Conservation (phyloP, 2,888 invertebrate genomes). For the Dicyrtoma fusca region DNA sequence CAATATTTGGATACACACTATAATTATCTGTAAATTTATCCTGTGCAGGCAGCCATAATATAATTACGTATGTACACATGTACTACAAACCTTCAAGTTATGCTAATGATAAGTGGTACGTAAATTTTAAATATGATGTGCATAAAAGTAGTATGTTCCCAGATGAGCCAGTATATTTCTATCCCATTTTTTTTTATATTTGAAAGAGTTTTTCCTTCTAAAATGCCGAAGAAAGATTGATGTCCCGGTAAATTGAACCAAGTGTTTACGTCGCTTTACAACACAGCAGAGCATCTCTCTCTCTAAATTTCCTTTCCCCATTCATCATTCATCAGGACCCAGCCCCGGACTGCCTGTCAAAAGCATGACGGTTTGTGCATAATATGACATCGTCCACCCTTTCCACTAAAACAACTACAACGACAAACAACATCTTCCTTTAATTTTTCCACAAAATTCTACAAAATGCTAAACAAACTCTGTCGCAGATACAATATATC, state of each 20-base stretch:
- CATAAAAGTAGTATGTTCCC: no score
- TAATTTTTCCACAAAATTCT: neutral
- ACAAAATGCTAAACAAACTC: neutral
- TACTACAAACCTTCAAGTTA: no score
- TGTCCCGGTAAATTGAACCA: constrained; percentile 22
- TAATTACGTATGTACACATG: no score
- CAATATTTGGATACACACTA: no score
- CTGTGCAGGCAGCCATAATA: no score
- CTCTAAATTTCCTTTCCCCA: constrained; percentile 4
- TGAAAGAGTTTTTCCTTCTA: neutral
- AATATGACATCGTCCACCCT: constrained; percentile 15
- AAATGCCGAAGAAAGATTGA: constrained; percentile 26
- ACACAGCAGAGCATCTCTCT: neutral
- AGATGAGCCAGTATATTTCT: neutral
- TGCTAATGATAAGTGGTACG: no score
- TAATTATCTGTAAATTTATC: no score
- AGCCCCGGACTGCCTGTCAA: constrained; percentile 12
- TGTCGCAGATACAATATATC: no score
- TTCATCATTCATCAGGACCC: constrained; percentile 16
- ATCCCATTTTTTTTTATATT: neutral
- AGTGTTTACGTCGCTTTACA: constrained; percentile 19
- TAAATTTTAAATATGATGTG: no score
- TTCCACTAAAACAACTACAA: neutral
- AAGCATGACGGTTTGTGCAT: constrained; percentile 16
- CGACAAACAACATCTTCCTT: no score